phyloP scores from a whole-genome alignment of 2,797 vertebrate species.

The Spizella passerina region DNA sequence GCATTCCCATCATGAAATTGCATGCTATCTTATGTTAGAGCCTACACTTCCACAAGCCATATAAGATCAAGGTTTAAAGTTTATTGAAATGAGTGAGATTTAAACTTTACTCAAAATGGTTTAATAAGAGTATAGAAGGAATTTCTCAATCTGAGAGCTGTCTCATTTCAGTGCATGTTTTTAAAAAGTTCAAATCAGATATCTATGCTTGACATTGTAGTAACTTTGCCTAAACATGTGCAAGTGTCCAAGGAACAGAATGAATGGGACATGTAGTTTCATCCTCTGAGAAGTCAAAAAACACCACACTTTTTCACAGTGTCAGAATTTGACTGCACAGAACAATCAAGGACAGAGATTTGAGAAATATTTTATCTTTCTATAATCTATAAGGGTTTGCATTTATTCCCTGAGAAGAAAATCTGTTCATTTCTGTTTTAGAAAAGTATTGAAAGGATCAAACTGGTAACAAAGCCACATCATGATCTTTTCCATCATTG shows the following conservation, averaged over 20 bases:
- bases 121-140: not conserved
- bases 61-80: not conserved
- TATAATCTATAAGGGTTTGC: not conserved
- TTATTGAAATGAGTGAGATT: not conserved
- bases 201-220: not conserved
- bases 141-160: not conserved
- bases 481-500: not conserved
- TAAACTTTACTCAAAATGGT: not conserved
- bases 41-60: not conserved
- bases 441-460: not conserved
- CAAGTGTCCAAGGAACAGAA: not conserved
- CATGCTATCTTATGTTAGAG: not conserved
- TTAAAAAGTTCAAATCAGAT: not conserved
- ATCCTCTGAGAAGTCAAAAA: not conserved
- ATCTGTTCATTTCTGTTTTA: not conserved
- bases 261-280: not conserved
- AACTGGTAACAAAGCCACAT: not conserved
- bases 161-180: not conserved
- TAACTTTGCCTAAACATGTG: not conserved
- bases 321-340: not conserved
- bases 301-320: not conserved
- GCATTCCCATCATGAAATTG: not conserved
- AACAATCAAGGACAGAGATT: not conserved
- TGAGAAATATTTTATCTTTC: not conserved
- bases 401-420: not conserved